Conservation (phyloP, 1,140 invertebrate genomes). For the Drosophila jambulina region DNA sequence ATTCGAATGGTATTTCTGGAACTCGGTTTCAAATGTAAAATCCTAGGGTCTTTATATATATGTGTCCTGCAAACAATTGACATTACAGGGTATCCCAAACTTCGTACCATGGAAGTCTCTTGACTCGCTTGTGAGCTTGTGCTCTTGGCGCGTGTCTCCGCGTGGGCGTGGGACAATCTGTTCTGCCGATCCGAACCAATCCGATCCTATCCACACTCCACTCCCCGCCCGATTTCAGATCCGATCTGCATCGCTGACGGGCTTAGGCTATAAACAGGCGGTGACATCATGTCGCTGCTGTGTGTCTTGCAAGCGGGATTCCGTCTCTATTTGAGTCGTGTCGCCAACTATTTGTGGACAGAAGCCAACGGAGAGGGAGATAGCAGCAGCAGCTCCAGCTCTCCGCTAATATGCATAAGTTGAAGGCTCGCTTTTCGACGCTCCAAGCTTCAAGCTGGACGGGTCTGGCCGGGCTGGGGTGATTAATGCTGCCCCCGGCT, state of each 20-base stretch:
- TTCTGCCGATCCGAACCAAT: slow-evolving; percentile 33
- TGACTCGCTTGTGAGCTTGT: slow-evolving; percentile 9
- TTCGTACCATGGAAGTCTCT: not conserved
- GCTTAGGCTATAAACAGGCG: slow-evolving; percentile 67
- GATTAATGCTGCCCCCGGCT: slow-evolving; percentile 39
- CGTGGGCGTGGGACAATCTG: slow-evolving; percentile 75
- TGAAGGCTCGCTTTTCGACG: slow-evolving; percentile 70
- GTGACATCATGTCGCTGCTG: slow-evolving; percentile 67
- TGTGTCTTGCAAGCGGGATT: slow-evolving; percentile 42
- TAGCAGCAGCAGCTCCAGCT: slow-evolving; percentile 2
- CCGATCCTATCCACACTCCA: slow-evolving; percentile 8
- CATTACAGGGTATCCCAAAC: slow-evolving; percentile 4
- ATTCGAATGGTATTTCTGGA: not conserved
- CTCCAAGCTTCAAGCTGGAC: slow-evolving; percentile 29
- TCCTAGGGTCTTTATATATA: not conserved
- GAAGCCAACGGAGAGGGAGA: slow-evolving; percentile 6
- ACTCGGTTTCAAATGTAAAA: not conserved
- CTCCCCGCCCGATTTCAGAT: slow-evolving; percentile 29
- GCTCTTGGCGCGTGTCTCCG: slow-evolving; percentile 75
- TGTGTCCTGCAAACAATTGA: too few relatives aligned
- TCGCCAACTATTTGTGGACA: slow-evolving; percentile 45
- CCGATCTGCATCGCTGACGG: slow-evolving; percentile 57
- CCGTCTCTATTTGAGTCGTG: slow-evolving; percentile 17
- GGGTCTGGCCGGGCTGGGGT: not conserved
- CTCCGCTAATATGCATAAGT: slow-evolving; percentile 57